Evolutionary conservation across 2,113 vertebrate genomes (phyloP), one percentile per base, ranked within the genome.

Genomic region (Synodontis membranacea): DNA sequence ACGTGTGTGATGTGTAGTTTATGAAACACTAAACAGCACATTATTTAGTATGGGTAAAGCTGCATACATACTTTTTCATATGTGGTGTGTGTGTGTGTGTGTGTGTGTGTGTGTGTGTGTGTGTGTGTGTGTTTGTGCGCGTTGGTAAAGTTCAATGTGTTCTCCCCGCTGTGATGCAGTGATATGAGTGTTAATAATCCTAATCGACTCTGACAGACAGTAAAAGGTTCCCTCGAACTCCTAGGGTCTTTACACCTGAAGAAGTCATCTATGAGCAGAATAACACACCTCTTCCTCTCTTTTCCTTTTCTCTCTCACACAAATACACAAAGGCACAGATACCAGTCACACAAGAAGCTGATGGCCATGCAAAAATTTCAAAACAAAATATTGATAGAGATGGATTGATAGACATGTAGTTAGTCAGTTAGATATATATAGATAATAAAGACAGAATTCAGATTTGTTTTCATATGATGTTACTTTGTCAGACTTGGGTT

Each of bases 131-230:
- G 21, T 81, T 37, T 83, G 68, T 87, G 72, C 82, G 54, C n/a
- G 7, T 88, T 81, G 79, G 72, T 88, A 92, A 87, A 93, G 86
- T 92, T 89, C 66, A 80, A 28, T 50, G 82, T 87, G 84, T 92
- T 87, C 86, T 75, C n/a, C 83, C 84, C 84, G 42, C 86, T 84
- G 82, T 85, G 88, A 60, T 80, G 80, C 84, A 86, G 62, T 87
- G 72, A 90, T 87, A 82, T 60, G 84, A 66, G 52, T n/a, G 81
- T 89, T 82, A 90, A 91, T 91, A 91, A 66, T 84, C 84, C 42
- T 91, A 86, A 92, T 91, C 68, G 50, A 64, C 42, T 48, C 60
- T 85, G 92, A 91, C 88, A 70, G 56, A 62, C 85, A 82, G 80
- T 88, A 90, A 90, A 92, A 90, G 83, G 88, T 91, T 88, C 88